These are phyloP conservation scores for Erethizon dorsatum DNA, from an alignment of 2,797 vertebrate species.

Conservation along the genomic window DNA sequence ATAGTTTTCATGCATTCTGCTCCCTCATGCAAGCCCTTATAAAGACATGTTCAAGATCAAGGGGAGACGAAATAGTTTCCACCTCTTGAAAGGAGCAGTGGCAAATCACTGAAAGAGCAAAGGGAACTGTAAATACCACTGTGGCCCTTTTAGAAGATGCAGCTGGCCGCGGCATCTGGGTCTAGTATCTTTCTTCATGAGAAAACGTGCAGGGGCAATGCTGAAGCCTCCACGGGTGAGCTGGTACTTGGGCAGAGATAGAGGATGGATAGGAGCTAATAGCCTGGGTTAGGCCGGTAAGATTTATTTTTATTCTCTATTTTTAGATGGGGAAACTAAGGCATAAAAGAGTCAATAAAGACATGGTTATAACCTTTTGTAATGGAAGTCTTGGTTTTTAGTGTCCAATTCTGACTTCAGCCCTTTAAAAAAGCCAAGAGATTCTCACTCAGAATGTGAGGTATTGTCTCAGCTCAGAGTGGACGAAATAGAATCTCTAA, in stretches of 20 bases:
- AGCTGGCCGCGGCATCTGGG: background rate
- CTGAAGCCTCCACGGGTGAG: background rate
- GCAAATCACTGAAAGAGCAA: background rate
- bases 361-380: background rate
- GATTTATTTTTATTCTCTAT: background rate
- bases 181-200: background rate
- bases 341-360: background rate
- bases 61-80: background rate
- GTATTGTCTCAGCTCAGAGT: background rate
- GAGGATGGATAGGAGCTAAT: background rate
- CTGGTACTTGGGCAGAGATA: background rate
- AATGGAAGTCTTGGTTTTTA: slow-evolving; percentile 41
- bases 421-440: background rate
- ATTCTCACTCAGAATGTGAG: background rate
- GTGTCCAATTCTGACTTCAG: background rate
- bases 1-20: background rate
- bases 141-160: background rate
- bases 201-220: background rate
- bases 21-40: background rate
- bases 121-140: background rate
- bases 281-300: background rate
- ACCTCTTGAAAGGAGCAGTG: background rate
- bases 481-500: background rate
- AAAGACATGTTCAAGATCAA: background rate
- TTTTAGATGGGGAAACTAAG: background rate